phyloP scores from a whole-genome alignment of 2,113 vertebrate species.

The Nicator chloris region DNA sequence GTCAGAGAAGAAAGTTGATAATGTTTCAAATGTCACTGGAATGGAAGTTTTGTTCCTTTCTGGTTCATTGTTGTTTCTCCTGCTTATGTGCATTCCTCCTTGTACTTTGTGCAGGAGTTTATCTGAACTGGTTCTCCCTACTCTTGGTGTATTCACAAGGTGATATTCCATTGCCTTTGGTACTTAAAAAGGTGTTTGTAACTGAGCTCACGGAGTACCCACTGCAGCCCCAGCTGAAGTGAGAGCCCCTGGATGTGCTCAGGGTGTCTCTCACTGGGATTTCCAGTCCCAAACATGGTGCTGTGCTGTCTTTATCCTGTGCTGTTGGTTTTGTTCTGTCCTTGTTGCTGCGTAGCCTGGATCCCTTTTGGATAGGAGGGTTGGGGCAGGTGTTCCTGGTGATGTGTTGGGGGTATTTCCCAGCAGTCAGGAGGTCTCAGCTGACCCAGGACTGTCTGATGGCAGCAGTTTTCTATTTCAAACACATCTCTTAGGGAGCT shows the following conservation, averaged over 20 bases:
- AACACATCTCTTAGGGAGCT: not conserved
- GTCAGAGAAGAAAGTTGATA: not conserved
- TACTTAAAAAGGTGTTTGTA: rapidly evolving
- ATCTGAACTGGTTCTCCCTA: not conserved
- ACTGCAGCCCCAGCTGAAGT: not conserved
- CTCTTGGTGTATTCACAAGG: not conserved
- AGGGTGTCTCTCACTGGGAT: rapidly evolving
- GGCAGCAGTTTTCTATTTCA: not conserved
- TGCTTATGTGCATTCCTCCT: not conserved
- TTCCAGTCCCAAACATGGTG: rapidly evolving
- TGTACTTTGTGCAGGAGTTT: not conserved
- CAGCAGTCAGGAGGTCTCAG: not conserved
- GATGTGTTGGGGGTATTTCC: rapidly evolving
- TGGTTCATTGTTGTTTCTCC: not conserved
- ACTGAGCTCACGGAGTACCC: not conserved
- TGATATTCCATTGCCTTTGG: not conserved
- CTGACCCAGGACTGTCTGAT: not conserved
- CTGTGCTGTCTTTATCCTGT: not conserved
- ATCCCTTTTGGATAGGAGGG: not conserved
- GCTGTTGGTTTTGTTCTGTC: not conserved
- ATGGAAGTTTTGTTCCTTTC: not conserved
- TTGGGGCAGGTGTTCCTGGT: not conserved
- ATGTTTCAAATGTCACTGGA: not conserved
- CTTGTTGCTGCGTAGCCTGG: not conserved
- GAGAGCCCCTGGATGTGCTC: rapidly evolving